Evolutionary conservation across 2,797 vertebrate species (phyloP).

Genomic region (Bufotes viridis): DNA sequence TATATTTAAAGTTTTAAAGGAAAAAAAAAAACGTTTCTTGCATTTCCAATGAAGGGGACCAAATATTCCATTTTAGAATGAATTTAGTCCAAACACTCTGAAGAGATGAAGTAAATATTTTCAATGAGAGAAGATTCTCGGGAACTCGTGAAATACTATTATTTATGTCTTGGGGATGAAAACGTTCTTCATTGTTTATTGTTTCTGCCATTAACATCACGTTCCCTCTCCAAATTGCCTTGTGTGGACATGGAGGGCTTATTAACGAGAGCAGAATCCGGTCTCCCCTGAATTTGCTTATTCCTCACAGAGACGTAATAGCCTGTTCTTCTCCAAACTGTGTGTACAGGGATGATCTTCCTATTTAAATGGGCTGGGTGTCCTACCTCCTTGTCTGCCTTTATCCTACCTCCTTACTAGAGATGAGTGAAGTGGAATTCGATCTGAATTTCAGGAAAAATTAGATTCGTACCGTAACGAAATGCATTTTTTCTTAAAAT

Average conservation of each 20-base stretch:
- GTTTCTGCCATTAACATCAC: constrained; percentile 27
- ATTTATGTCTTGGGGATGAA: constrained; percentile 14
- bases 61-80: constrained; percentile 22
- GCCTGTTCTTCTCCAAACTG: not conserved
- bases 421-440: too few species aligned
- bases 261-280: not conserved
- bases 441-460: too few species aligned
- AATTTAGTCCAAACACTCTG: not conserved
- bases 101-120: constrained; percentile 27
- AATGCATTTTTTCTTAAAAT: too few species aligned
- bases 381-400: too few species aligned
- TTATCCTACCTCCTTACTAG: too few species aligned
- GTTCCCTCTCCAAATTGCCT: constrained; percentile 19
- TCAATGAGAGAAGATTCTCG: not conserved
- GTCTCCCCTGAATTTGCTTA: not conserved
- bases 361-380: too few species aligned
- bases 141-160: not conserved
- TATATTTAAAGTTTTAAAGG: not conserved
- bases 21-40: not conserved
- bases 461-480: too few species aligned
- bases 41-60: not conserved
- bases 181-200: constrained; percentile 11
- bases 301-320: not conserved
- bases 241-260: constrained; percentile 28
- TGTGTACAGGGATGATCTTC: too few species aligned